Percentiles rank a stretch among this genome's conserved stretches.
phyloP scores from a whole-genome alignment of 2,888 invertebrate species.

The Acleris literana region DNA sequence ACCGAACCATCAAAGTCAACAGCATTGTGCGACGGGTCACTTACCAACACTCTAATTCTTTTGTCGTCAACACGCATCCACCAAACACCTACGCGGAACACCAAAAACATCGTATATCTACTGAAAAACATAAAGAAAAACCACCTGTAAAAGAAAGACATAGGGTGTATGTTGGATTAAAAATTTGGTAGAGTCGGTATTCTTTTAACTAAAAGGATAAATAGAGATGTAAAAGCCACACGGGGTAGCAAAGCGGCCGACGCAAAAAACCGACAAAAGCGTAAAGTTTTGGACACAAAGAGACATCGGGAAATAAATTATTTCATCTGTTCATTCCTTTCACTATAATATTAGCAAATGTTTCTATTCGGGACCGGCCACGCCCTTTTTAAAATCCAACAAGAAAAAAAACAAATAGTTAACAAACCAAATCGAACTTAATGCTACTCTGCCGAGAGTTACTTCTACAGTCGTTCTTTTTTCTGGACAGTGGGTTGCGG shows the following conservation, averaged over 20 bases:
- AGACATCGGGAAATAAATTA: slow-evolving; percentile 82
- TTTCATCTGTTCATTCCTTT: slow-evolving; percentile 82
- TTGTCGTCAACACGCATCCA: slow-evolving; percentile 77
- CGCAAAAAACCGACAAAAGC: slow-evolving; percentile 77
- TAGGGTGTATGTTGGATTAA: slow-evolving; percentile 34
- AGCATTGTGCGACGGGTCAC: slow-evolving; percentile 71
- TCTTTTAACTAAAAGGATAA: slow-evolving; percentile 73
- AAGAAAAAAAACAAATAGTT: slow-evolving; percentile 47
- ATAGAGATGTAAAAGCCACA: slow-evolving; percentile 76
- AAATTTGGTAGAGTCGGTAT: slow-evolving; percentile 58
- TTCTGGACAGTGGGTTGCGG: slow-evolving; percentile 62
- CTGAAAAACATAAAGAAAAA: slow-evolving; percentile 27
- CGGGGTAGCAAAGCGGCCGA: slow-evolving; percentile 71
- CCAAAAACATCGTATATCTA: slow-evolving; percentile 41
- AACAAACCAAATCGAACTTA: slow-evolving; percentile 36
- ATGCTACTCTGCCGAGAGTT: not conserved
- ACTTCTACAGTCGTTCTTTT: not conserved
- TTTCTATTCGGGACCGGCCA: slow-evolving; percentile 81
- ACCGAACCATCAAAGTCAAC: slow-evolving; percentile 71
- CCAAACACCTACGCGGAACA: slow-evolving; percentile 52
- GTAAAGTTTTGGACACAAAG: slow-evolving; percentile 80
- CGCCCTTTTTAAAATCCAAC: slow-evolving; percentile 70
- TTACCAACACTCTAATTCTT: slow-evolving; percentile 76
- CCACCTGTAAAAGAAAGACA: slow-evolving; percentile 7
- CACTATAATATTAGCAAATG: slow-evolving; percentile 83